Conservation (phyloP, 2,113 vertebrate genomes). For the Etheostoma spectabile region DNA sequence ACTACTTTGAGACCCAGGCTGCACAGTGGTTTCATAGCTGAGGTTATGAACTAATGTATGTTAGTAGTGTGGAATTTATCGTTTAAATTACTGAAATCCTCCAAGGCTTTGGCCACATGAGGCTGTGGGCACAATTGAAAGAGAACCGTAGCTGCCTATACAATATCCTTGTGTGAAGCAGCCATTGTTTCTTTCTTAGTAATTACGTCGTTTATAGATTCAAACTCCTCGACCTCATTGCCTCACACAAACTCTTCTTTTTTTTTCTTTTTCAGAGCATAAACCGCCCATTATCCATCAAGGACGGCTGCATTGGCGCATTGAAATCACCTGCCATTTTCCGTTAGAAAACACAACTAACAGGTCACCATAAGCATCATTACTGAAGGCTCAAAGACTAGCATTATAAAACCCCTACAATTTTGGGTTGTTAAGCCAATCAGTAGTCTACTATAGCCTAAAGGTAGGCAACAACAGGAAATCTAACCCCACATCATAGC, state of each 20-base stretch:
- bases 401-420: conserved; percentile 31
- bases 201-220: conserved; percentile 79
- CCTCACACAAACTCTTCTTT: conserved; percentile 34
- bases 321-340: conserved; percentile 68
- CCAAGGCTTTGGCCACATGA: conserved; percentile 50
- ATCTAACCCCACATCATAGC: conserved; percentile 15
- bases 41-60: conserved; percentile 62
- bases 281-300: conserved; percentile 65
- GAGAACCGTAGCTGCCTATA: conserved; percentile 42
- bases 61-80: conserved; percentile 62
- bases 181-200: conserved; percentile 63
- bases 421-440: conserved; percentile 7
- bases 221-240: conserved; percentile 54
- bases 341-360: conserved; percentile 64
- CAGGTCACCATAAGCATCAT: conserved; percentile 54
- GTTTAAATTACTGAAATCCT: conserved; percentile 63
- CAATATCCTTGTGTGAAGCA: conserved; percentile 53
- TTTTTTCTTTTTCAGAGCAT: conserved; percentile 38
- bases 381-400: conserved; percentile 31
- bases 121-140: conserved; percentile 45
- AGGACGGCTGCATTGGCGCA: conserved; percentile 50
- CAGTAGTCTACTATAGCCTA: background rate
- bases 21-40: conserved; percentile 28
- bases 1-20: conserved; percentile 28
- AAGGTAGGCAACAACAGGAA: conserved; percentile 13